Evolutionary conservation across 2,113 vertebrate genomes (phyloP).

Genomic region (Charadrius vociferus): DNA sequence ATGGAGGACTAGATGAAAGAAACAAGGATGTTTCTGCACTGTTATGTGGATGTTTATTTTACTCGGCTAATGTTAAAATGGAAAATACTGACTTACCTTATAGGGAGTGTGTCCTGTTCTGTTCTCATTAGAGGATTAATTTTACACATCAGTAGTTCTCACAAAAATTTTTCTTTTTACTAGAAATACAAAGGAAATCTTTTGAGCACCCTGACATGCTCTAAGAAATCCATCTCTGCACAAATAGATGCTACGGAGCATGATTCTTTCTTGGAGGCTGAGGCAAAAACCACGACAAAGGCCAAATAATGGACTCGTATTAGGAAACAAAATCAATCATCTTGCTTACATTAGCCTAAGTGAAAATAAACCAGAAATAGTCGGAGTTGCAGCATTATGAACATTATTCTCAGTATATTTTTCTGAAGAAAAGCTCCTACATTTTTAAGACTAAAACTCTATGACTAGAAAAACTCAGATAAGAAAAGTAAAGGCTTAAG

Average conservation of each 20-base stretch:
- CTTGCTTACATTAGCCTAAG: too few species aligned
- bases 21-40: background rate
- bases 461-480: too few species aligned
- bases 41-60: background rate
- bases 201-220: background rate
- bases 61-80: background rate
- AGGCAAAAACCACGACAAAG: too few species aligned
- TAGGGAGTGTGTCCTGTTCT: background rate
- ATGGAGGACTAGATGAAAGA: background rate
- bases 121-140: background rate
- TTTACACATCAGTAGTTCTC: background rate
- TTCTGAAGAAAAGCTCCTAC: too few species aligned
- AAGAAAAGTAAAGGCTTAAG: too few species aligned
- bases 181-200: accelerated
- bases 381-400: too few species aligned
- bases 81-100: background rate
- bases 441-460: too few species aligned
- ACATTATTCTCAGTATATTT: too few species aligned
- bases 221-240: background rate
- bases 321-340: too few species aligned
- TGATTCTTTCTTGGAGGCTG: too few species aligned
- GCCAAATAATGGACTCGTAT: too few species aligned
- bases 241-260: background rate
- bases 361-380: too few species aligned
- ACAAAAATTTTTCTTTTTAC: background rate